Evolutionary conservation across 2,797 vertebrate genomes (phyloP), one percentile per base, ranked within the genome.

Genomic region (Xenopus petersii): DNA sequence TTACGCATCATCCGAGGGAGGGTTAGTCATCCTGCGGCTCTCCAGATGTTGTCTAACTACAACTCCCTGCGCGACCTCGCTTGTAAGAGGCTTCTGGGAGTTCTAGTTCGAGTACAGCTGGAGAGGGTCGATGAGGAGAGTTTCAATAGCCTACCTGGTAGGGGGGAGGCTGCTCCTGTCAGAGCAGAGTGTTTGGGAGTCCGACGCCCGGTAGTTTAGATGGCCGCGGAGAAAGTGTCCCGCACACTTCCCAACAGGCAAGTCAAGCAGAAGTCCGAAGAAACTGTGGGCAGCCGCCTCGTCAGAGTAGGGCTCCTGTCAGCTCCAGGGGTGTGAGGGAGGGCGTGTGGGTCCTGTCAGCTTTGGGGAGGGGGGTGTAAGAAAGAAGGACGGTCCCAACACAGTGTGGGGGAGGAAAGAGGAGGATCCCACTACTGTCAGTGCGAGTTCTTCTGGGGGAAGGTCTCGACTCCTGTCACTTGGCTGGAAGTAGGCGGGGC

Each of bases 391-490:
- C 9, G 26, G 61, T 63, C 61, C 61, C 26, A 13, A 12, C 17
- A 21, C 59, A 26, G 11, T 61, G 59, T 61, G 61, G 61, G 61
- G 26, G 61, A 63, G 61, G 61, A 33, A 2, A 5, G 30, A 63
- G 62, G 66, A 65, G 68, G 36, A 30, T n/a, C 67, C 33, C 49
- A 21, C 68, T 61, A 63, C 56, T 72, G 75, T 77, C 75, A 68
- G 56, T 24, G 15, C 62, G 60, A 24, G 58, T 47, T 36, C n/a
- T 15, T 51, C 49, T 51, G 33, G 60, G 66, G 58, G 73, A 30
- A 33, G 30, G 61, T 62, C 60, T 21, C 17, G 3, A 10, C 54
- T 58, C 16, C 64, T 69, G 49, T 16, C 66, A 68, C 13, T 42
- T 13, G 4, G 15, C 49, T 12, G 4, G 49, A 51, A 51, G 49